Conservation (phyloP, 1,140 invertebrate genomes). For the Andrena cerasifolii region DNA sequence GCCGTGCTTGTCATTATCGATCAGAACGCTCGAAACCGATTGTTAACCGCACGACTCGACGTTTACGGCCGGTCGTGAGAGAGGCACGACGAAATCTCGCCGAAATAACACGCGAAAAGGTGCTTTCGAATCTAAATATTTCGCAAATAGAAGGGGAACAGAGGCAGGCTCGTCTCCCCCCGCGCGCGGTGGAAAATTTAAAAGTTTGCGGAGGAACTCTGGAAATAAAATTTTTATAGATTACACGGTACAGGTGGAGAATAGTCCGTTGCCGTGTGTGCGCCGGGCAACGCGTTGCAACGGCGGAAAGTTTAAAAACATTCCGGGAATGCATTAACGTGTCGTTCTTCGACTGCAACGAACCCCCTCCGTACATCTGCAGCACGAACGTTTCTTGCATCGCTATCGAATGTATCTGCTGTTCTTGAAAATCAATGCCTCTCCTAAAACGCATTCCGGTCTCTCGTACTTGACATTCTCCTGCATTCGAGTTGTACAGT, state of each 20-base stretch:
- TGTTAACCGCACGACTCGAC: neutral
- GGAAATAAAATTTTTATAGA: slow-evolving; percentile 46
- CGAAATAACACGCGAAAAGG: neutral
- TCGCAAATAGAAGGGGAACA: neutral
- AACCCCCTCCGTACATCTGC: slow-evolving; percentile 1
- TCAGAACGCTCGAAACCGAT: neutral
- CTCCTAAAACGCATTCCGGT: neutral
- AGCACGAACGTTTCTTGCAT: slow-evolving; percentile 11
- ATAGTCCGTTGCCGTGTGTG: neutral
- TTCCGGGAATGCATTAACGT: slow-evolving; percentile 33
- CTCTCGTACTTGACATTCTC: neutral
- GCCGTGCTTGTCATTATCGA: neutral
- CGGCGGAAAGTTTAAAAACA: slow-evolving; percentile 35
- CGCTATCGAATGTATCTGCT: slow-evolving; percentile 15
- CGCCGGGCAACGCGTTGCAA: neutral
- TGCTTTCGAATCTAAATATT: slow-evolving; percentile 2
- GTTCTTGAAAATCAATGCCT: slow-evolving; percentile 32
- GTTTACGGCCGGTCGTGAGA: neutral
- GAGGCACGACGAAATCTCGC: neutral
- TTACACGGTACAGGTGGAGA: slow-evolving; percentile 25
- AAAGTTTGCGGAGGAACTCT: slow-evolving; percentile 31
- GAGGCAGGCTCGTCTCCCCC: too few species aligned
- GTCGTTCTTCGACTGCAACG: slow-evolving; percentile 20
- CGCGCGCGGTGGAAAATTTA: slow-evolving; percentile 23
- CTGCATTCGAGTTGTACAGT: too few species aligned